Conservation (phyloP, 2,113 vertebrate genomes). For the Suricata suricatta region DNA sequence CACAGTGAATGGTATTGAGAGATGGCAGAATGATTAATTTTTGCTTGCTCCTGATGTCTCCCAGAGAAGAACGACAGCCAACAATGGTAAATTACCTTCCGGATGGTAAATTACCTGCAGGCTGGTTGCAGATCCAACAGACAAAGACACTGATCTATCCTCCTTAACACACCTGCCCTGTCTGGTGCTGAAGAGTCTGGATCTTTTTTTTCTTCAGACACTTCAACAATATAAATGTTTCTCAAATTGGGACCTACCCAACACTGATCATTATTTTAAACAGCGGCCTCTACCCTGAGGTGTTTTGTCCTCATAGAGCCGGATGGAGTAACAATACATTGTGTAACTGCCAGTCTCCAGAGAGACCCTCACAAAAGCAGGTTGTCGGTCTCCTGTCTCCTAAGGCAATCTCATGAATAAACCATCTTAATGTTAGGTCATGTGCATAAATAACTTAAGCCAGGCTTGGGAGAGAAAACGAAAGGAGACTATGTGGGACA, state of each 20-base stretch:
- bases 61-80: background rate
- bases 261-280: slow-evolving; percentile 60
- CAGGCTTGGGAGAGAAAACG: background rate
- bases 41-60: background rate
- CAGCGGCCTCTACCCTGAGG: slow-evolving; percentile 13
- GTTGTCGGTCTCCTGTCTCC: slow-evolving; percentile 67
- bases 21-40: background rate
- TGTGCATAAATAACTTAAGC: slow-evolving; percentile 61
- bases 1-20: background rate
- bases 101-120: background rate
- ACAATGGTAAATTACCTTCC: background rate
- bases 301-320: slow-evolving; percentile 26
- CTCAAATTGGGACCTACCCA: background rate
- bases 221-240: slow-evolving; percentile 32
- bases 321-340: slow-evolving; percentile 6
- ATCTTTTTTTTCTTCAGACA: slow-evolving; percentile 1
- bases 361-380: slow-evolving; percentile 60
- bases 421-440: slow-evolving; percentile 46
- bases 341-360: slow-evolving; percentile 37
- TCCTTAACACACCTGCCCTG: background rate
- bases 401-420: slow-evolving; percentile 69
- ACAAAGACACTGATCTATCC: background rate
- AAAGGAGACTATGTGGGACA: background rate
- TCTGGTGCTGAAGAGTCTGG: background rate
- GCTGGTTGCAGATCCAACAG: background rate